Conservation (phyloP, 2,113 vertebrate genomes). For the Catharus bicknelli region DNA sequence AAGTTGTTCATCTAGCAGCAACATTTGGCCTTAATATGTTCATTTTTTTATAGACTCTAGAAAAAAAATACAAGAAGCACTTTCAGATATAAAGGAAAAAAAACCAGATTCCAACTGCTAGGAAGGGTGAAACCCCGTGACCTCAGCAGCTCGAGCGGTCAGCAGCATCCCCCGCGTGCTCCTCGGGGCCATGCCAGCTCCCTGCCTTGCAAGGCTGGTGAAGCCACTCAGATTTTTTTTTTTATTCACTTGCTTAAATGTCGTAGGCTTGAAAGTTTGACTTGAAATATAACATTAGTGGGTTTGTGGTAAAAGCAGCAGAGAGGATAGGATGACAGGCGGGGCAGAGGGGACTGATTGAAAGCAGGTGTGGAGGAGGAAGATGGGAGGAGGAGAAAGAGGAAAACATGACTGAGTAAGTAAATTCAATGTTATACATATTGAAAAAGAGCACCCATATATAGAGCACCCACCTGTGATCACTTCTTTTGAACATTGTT, state of each 20-base stretch:
- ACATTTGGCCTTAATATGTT: slow-evolving; percentile 18
- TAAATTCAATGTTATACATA: slow-evolving; percentile 27
- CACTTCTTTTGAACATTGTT: not conserved
- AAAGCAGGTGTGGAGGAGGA: slow-evolving; percentile 66
- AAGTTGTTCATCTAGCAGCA: slow-evolving; percentile 57
- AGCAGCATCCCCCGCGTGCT: not conserved
- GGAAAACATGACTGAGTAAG: slow-evolving; percentile 54
- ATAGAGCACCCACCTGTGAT: slow-evolving; percentile 57
- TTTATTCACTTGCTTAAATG: slow-evolving; percentile 4
- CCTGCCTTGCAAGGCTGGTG: not conserved
- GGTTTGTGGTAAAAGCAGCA: slow-evolving; percentile 62
- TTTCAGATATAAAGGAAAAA: not conserved
- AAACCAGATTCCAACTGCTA: not conserved
- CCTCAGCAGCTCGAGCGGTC: not conserved
- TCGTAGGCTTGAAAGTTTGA: slow-evolving; percentile 52
- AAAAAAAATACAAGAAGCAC: not conserved
- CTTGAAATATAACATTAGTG: slow-evolving; percentile 61
- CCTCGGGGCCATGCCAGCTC: not conserved
- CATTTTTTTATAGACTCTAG: not conserved
- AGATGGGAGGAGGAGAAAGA: slow-evolving; percentile 56
- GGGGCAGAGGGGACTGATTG: slow-evolving; percentile 61
- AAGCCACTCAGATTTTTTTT: not conserved
- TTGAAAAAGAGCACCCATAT: slow-evolving; percentile 64
- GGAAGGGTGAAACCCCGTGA: not conserved
- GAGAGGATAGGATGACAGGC: slow-evolving; percentile 57